Evolutionary conservation across 2,797 vertebrate genomes (phyloP), one percentile per base, ranked within the genome.

Genomic region (Esox masquinongy): DNA sequence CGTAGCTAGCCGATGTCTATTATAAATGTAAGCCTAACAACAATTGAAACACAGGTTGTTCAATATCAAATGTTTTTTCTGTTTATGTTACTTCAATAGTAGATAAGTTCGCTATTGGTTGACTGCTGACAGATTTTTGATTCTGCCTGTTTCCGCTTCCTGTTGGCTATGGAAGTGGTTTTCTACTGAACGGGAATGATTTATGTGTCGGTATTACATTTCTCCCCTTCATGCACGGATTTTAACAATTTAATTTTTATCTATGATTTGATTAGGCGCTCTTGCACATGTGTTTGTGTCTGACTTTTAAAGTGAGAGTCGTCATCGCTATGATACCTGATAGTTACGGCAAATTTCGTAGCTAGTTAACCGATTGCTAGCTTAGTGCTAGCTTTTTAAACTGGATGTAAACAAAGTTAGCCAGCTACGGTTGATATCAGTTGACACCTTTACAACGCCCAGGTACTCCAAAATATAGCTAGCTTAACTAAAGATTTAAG

Each of bases 101-200:
- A 72, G 26, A 31, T 26, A 24, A 49, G 6, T 24, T 36, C 68
- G 31, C 36, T 8, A 81, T 81, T 84, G 75, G 80, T 49, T 72
- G 66, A 26, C 64, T 22, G 50, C 53, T 72, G 56, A 14, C 43
- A 47, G 9, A 47, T 47, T 11, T 56, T 72, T 34, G 1, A n/a
- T 12, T 34, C 11, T 11, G 9, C 31, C 61, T 5, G 24, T 53
- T 86, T 87, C 85, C 86, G 83, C 17, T 87, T 89, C 88, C 85
- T 71, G 73, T 84, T 75, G 80, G 77, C 70, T 8, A 87, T 83
- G 82, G 84, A 74, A 79, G 74, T 49, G 69, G 73, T 82, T 73
- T 47, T 14, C 3, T 47, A 47, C 43, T 11, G 9, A 47, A 72
- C 68, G 68, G 69, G 56, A 50, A 14, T 74, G 16, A 77, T 15